phyloP scores from a whole-genome alignment of 2,888 invertebrate species.

The Lasiommata megera region DNA sequence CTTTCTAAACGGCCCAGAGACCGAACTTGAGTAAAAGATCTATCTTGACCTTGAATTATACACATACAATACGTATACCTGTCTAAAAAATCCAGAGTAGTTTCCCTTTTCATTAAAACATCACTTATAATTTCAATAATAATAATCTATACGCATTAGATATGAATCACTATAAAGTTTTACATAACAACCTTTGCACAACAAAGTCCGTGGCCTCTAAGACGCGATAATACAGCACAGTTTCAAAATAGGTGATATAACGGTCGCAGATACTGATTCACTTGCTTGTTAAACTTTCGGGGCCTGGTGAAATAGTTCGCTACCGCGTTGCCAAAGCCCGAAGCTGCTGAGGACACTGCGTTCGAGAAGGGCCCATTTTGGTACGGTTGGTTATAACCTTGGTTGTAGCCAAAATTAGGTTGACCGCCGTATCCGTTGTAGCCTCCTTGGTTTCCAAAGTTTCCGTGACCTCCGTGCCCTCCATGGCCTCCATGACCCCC shows the following conservation, averaged over 20 bases:
- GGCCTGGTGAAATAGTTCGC: constrained; percentile 68
- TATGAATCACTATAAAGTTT: background rate
- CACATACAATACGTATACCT: no score
- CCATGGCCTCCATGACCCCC: constrained; percentile 20
- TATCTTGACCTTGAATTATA: no score
- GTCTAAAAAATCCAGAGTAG: no score
- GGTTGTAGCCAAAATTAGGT: constrained; percentile 25
- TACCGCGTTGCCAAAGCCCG: constrained; percentile 76
- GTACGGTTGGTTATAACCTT: constrained; percentile 9
- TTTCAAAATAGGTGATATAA: constrained; percentile 61
- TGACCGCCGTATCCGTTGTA: constrained; percentile 21
- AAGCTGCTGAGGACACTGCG: constrained; percentile 66
- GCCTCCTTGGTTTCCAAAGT: constrained; percentile 32
- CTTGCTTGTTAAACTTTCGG: constrained; percentile 57
- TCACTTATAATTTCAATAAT: no score
- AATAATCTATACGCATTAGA: background rate
- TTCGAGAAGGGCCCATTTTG: constrained; percentile 56
- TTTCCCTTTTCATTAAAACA: no score
- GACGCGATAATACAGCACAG: constrained; percentile 13
- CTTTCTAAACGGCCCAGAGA: no score
- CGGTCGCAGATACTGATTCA: constrained; percentile 60
- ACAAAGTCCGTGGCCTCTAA: background rate
- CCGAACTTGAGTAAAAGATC: no score
- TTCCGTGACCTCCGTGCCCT: constrained; percentile 37
- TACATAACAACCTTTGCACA: constrained; percentile 2